These are phyloP conservation scores for Cheumatopsyche charites DNA, from an alignment of 1,140 invertebrate species.

Conservation along the genomic window DNA sequence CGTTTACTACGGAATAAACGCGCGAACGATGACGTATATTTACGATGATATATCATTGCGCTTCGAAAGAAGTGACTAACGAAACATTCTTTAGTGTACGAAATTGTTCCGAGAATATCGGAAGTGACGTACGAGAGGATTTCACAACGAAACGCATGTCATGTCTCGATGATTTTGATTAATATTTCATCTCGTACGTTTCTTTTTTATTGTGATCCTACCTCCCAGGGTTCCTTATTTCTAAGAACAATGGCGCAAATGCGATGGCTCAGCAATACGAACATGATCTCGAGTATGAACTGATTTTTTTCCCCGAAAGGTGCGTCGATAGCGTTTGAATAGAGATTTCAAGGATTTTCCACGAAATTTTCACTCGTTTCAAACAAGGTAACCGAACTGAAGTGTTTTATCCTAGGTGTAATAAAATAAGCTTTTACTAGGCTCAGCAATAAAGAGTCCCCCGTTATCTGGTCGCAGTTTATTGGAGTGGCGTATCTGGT, in stretches of 20 bases:
- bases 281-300: neutral
- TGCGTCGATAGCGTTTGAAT: too few relatives aligned
- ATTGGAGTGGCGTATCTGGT: neutral
- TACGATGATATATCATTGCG: too few relatives aligned
- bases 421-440: conserved; percentile 24
- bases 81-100: too few relatives aligned
- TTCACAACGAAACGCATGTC: neutral
- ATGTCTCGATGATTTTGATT: conserved; percentile 36
- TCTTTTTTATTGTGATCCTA: conserved; percentile 9
- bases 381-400: neutral
- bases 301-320: neutral
- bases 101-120: too few relatives aligned
- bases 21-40: too few relatives aligned
- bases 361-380: too few relatives aligned
- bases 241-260: conserved; percentile 30
- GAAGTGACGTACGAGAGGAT: too few relatives aligned
- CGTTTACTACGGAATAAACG: too few relatives aligned
- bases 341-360: too few relatives aligned
- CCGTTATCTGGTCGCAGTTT: neutral
- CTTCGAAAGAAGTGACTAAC: too few relatives aligned
- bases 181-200: conserved; percentile 31
- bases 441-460: conserved; percentile 5
- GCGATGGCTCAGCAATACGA: conserved; percentile 29
- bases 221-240: conserved; percentile 30
- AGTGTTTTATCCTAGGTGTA: neutral